Evolutionary conservation across 2,888 invertebrate species (phyloP).

Genomic region (Cremastinae sp.): DNA sequence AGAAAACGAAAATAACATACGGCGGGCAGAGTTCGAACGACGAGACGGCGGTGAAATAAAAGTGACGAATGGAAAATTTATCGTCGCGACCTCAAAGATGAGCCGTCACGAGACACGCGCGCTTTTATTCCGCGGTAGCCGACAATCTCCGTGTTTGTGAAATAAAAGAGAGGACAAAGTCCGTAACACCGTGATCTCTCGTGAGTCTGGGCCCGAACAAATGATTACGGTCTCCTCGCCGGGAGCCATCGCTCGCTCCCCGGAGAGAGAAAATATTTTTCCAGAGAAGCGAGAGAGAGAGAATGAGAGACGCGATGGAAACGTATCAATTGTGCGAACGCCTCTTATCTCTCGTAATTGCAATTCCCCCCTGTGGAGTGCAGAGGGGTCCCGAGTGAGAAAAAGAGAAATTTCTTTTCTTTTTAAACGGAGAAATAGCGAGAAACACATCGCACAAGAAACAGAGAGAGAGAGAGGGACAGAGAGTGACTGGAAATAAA

Average conservation of each 20-base stretch:
- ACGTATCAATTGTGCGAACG: constrained; percentile 19
- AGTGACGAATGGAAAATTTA: constrained; percentile 54
- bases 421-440: neutral
- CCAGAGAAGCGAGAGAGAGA: neutral
- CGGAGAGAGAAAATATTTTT: constrained; percentile 16
- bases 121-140: constrained; percentile 17
- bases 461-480: constrained; percentile 6
- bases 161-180: constrained; percentile 45
- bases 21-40: constrained; percentile 1
- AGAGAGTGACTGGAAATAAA: constrained; percentile 57
- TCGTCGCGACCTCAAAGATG: constrained; percentile 32
- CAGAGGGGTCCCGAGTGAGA: constrained; percentile 70
- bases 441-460: no score
- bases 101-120: constrained; percentile 24
- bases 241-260: constrained; percentile 61
- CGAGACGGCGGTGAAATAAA: constrained; percentile 25
- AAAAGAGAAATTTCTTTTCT: no score
- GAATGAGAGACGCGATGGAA: no score
- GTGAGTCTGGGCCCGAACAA: constrained; percentile 35
- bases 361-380: constrained; percentile 74
- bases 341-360: constrained; percentile 70
- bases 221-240: no score
- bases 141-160: neutral
- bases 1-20: neutral
- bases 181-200: constrained; percentile 40